Evolutionary conservation across 2,113 vertebrate genomes (phyloP), one percentile per base, ranked within the genome.

Genomic region (Carollia perspicillata): DNA sequence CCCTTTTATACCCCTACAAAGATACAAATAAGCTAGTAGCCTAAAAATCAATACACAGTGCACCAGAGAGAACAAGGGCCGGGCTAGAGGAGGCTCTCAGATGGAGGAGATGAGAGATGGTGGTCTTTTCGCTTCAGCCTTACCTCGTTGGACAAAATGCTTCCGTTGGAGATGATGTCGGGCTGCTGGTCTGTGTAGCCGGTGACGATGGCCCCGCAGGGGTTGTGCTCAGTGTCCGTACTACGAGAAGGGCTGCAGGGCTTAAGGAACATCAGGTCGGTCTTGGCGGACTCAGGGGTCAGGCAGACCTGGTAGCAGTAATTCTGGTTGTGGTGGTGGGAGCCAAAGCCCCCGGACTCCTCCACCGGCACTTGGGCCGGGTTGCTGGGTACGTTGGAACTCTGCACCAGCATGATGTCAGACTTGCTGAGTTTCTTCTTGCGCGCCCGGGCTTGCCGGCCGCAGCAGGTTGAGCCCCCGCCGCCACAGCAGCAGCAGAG

Each of bases 221-320:
- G 99, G 97, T 99, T 99, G 99, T 99, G 99, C 95, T 99, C 99
- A 51, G 99, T 98, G 98, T 99, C 99, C 35, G 99, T 98, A 97
- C 99, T 99, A 97, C 99, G 98, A 90, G 99, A 99, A 22, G 99
- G 99, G 97, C 99, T 99, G 97, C 99, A 99, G 80, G 99, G 99
- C 97, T 99, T 99, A 65, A 99, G 99, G 98, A 99, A 99, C 99
- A 99, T 99, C 98, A 99, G 98, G 97, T 99, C 99, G 69, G 99
- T 99, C 98, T 99, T 99, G 97, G 99, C 99, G 37, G 99, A 99
- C 98, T 99, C 99, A 2, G 99, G 99, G 23, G 99, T 99, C 97
- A 99, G 99, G 98, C 99, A 99, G 97, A 99, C 99, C 98, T 99
- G 99, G 98, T 99, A 99, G 98, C 99, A 99, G 98, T 99, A 99